Percentiles rank a stretch among this genome's conserved stretches.
These are phyloP conservation scores for Agrotis clavis DNA, from an alignment of 2,888 invertebrate species.

Conservation along the genomic window DNA sequence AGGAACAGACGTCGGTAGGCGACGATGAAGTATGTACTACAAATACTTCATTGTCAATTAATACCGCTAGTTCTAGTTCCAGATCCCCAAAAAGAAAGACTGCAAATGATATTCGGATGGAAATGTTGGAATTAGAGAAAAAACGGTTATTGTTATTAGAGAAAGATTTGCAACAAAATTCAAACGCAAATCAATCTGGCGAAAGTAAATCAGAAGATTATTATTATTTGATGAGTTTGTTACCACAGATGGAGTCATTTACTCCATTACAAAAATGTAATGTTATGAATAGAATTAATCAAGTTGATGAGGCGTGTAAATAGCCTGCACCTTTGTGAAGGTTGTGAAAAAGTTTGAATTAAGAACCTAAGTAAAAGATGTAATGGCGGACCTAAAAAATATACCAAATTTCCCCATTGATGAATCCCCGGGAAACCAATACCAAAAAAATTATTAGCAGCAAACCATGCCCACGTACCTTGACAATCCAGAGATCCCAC, in stretches of 20 bases:
- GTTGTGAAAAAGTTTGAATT: no score
- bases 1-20: conserved; percentile 28
- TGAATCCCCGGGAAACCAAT: no score
- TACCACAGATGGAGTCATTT: conserved; percentile 46
- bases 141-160: conserved; percentile 39
- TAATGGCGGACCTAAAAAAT: no score
- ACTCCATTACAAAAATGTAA: conserved; percentile 40
- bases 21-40: conserved; percentile 34
- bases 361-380: no score
- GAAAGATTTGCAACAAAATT: conserved; percentile 33
- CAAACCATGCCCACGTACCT: no score
- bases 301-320: no score
- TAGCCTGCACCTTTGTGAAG: no score
- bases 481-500: no score
- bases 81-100: conserved; percentile 21
- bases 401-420: no score
- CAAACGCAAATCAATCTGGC: conserved; percentile 25
- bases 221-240: conserved; percentile 44
- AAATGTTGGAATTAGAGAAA: conserved; percentile 41
- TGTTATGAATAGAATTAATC: conserved; percentile 47
- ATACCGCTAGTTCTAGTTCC: conserved; percentile 28
- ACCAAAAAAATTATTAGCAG: no score
- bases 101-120: conserved; percentile 30
- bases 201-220: conserved; percentile 49
- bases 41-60: conserved; percentile 39